Conservation (phyloP, 2,888 invertebrate species). For the Cryptocephalus primarius region DNA sequence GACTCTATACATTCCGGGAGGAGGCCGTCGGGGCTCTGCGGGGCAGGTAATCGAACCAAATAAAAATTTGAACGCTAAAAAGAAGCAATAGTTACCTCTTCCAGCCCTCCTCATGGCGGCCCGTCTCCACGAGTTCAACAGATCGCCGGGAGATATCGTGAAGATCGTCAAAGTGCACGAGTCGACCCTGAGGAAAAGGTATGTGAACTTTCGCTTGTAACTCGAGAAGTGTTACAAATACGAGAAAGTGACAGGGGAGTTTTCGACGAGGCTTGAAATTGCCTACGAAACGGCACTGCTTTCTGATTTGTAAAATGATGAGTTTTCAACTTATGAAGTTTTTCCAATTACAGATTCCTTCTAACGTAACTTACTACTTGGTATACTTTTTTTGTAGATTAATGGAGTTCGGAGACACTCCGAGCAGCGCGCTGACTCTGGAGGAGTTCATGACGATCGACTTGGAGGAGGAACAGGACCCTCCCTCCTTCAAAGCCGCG, state of each 20-base stretch:
- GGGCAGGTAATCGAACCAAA: slow-evolving; percentile 59
- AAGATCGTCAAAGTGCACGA: slow-evolving; percentile 94
- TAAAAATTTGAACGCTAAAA: too few relatives aligned
- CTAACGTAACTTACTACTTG: too few relatives aligned
- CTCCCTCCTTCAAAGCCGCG: slow-evolving; percentile 88
- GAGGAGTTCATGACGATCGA: slow-evolving; percentile 97
- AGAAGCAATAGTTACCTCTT: neutral
- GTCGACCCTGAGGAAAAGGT: slow-evolving; percentile 80
- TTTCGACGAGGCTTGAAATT: too few relatives aligned
- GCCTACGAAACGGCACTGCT: too few relatives aligned
- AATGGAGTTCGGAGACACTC: slow-evolving; percentile 93
- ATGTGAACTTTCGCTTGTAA: slow-evolving; percentile 6
- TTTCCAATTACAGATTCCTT: too few relatives aligned
- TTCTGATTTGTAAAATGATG: too few relatives aligned
- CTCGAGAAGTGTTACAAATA: neutral
- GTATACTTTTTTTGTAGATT: slow-evolving; percentile 41
- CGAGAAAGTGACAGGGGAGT: too few relatives aligned
- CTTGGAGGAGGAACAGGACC: slow-evolving; percentile 91
- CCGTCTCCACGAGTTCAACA: slow-evolving; percentile 81
- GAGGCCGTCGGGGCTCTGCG: slow-evolving; percentile 93
- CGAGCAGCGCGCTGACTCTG: slow-evolving; percentile 85
- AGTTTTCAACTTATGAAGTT: too few relatives aligned
- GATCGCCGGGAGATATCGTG: slow-evolving; percentile 79
- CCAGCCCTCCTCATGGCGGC: slow-evolving; percentile 88
- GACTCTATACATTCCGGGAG: slow-evolving; percentile 96